Percentiles rank a stretch among this genome's conserved stretches.
These are phyloP conservation scores for Diogma glabrata DNA, from an alignment of 2,888 invertebrate genomes.

Conservation along the genomic window DNA sequence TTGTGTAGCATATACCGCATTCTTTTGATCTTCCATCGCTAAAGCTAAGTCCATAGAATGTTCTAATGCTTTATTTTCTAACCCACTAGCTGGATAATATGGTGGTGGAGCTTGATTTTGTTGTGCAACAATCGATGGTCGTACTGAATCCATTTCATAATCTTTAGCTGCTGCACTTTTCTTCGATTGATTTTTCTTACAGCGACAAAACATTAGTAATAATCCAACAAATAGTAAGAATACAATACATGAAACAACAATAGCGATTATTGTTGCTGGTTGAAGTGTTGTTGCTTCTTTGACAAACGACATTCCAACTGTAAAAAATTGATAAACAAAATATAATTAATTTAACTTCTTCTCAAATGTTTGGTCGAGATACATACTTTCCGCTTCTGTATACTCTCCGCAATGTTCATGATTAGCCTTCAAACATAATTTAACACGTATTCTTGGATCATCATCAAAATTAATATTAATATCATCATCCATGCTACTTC, in stretches of 20 bases:
- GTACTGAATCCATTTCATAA: constrained; percentile 81
- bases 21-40: constrained; percentile 76
- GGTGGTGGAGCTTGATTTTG: constrained; percentile 82
- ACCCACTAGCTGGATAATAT: constrained; percentile 75
- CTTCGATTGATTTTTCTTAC: constrained; percentile 68
- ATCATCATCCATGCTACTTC: constrained; percentile 35
- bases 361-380: constrained; percentile 14
- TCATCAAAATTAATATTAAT: constrained; percentile 47
- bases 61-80: constrained; percentile 86
- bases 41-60: constrained; percentile 77
- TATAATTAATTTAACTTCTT: constrained; percentile 12
- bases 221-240: constrained; percentile 64
- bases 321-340: too few species aligned
- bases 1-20: constrained; percentile 69
- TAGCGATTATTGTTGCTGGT: constrained; percentile 66
- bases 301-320: constrained; percentile 72
- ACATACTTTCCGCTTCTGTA: constrained; percentile 73
- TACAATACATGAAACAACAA: constrained; percentile 69
- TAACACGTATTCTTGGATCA: constrained; percentile 62
- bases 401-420: constrained; percentile 75
- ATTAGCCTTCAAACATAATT: constrained; percentile 69
- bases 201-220: constrained; percentile 72
- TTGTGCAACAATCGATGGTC: constrained; percentile 74
- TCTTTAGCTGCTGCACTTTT: constrained; percentile 74
- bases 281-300: constrained; percentile 66